A percentile compares a stretch with the other conserved stretches of the same genome.
Conservation (phyloP, 2,113 vertebrate species). For the Haplochromis burtoni region DNA sequence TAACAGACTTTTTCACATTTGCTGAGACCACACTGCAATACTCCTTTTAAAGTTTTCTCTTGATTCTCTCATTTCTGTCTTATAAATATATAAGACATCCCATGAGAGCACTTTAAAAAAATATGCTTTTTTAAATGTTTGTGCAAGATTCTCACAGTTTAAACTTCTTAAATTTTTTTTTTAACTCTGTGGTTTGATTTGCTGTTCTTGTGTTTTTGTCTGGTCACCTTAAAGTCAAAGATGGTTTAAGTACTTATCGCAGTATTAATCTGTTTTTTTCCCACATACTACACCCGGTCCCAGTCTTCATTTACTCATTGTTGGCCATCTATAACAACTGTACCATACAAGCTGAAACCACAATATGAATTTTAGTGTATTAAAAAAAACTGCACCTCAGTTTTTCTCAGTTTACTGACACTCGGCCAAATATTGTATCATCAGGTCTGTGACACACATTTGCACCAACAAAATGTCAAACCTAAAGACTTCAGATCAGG, state of each 20-base stretch:
- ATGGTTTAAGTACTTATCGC: neutral
- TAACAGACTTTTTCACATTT: accelerated
- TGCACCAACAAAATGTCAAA: too few species aligned
- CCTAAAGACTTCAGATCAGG: neutral
- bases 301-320: neutral
- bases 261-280: neutral
- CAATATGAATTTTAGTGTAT: neutral
- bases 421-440: neutral
- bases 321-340: neutral
- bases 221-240: neutral
- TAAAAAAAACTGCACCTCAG: accelerated
- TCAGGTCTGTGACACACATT: neutral
- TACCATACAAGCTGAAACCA: neutral
- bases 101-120: neutral
- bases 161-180: neutral
- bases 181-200: neutral
- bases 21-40: neutral
- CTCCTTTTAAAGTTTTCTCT: neutral
- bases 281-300: neutral
- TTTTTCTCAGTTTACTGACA: neutral
- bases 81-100: neutral
- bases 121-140: neutral
- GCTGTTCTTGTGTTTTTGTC: neutral
- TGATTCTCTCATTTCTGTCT: neutral
- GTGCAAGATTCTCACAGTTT: neutral